phyloP scores from a whole-genome alignment of 2,797 vertebrate species.

The Scleropages formosus region DNA sequence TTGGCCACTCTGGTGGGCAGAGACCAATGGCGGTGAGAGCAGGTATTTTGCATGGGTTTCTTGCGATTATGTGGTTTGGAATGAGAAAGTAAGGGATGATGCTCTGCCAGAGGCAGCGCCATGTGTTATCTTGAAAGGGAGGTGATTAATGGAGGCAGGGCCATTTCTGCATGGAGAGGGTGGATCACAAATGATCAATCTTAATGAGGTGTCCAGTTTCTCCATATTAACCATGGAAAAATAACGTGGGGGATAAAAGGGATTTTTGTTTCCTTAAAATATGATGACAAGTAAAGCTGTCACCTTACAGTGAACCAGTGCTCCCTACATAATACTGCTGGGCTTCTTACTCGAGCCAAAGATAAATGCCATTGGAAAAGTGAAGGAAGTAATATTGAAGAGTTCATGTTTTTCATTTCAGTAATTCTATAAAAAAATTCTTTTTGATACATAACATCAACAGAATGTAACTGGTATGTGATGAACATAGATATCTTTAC shows the following conservation, averaged over 20 bases:
- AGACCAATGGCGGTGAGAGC: constrained; percentile 39
- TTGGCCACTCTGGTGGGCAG: background rate
- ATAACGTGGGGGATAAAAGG: constrained; percentile 60
- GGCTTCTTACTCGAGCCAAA: no score
- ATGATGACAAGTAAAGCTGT: constrained; percentile 63
- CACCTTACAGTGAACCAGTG: constrained; percentile 26
- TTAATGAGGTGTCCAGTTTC: constrained; percentile 74
- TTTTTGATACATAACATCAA: no score
- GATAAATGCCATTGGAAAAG: no score
- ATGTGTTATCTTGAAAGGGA: constrained; percentile 65
- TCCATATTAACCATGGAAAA: constrained; percentile 64
- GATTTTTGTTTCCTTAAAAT: constrained; percentile 59
- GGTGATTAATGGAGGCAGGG: constrained; percentile 71
- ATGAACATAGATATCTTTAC: no score
- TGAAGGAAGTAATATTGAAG: no score
- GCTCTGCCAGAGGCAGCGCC: constrained; percentile 33
- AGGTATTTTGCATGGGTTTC: constrained; percentile 42
- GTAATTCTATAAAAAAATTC: no score
- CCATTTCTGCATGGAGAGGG: constrained; percentile 57
- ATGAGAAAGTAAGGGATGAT: constrained; percentile 54
- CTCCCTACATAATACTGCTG: no score
- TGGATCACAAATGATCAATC: constrained; percentile 68
- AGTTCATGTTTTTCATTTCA: no score
- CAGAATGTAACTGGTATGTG: no score
- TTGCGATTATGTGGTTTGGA: constrained; percentile 52